phyloP scores from a whole-genome alignment of 2,113 vertebrate genomes.

The Microcebus lehilahytsara region DNA sequence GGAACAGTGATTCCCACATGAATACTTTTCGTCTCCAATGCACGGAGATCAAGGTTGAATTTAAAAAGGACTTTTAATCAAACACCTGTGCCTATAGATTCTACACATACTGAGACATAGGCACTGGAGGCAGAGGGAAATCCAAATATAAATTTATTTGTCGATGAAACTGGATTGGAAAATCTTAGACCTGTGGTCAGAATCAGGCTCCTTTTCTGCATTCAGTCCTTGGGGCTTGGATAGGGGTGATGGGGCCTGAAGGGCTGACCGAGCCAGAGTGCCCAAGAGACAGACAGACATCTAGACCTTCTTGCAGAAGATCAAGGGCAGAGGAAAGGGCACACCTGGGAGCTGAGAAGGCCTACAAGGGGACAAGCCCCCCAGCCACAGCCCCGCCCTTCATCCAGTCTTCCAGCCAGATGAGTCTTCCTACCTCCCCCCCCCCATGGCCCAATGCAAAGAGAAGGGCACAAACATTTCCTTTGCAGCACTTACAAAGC shows the following conservation, averaged over 20 bases:
- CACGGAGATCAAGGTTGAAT: neutral
- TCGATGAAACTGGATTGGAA: neutral
- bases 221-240: neutral
- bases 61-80: neutral
- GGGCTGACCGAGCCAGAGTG: neutral
- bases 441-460: neutral
- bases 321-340: neutral
- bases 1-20: neutral
- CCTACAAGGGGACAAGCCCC: rapidly evolving
- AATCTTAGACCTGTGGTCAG: neutral
- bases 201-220: neutral
- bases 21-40: neutral
- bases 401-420: neutral
- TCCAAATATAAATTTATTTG: neutral
- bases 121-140: neutral
- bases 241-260: neutral
- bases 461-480: neutral
- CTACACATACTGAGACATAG: neutral
- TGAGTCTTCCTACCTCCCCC: neutral
- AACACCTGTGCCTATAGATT: neutral
- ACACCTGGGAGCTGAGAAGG: rapidly evolving
- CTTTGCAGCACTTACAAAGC: neutral
- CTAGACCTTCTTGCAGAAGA: neutral
- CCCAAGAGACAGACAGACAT: neutral
- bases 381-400: neutral